Evolutionary conservation across 2,888 invertebrate species (phyloP).

Genomic region (Amphiduros pacificus): DNA sequence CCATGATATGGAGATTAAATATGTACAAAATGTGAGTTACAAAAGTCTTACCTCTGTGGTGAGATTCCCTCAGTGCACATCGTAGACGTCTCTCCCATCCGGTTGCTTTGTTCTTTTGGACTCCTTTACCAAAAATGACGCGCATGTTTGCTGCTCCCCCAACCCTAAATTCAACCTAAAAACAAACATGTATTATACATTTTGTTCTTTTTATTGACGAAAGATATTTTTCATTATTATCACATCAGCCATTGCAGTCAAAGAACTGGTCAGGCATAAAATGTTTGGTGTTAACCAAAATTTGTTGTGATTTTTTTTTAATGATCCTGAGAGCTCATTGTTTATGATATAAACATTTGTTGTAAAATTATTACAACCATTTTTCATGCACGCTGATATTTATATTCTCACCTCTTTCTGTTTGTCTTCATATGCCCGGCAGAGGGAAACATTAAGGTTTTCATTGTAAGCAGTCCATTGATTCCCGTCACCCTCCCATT

Average conservation of each 20-base stretch:
- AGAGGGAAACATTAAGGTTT: constrained; percentile 31
- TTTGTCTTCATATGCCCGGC: constrained; percentile 34
- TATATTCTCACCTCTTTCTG: constrained; percentile 35
- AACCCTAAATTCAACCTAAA: constrained; percentile 35
- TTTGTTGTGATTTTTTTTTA: background rate
- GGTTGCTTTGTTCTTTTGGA: constrained; percentile 53
- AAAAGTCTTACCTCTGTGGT: too few species aligned
- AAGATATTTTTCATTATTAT: too few species aligned
- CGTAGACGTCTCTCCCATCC: constrained; percentile 43
- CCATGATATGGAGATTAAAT: too few species aligned
- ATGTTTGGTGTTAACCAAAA: background rate
- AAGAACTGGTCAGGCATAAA: too few species aligned
- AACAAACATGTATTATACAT: background rate
- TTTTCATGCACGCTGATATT: background rate
- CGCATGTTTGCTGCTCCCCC: constrained; percentile 35
- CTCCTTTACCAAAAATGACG: constrained; percentile 42
- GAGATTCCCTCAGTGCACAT: too few species aligned
- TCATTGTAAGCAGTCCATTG: constrained; percentile 44
- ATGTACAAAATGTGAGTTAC: too few species aligned
- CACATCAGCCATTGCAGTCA: too few species aligned
- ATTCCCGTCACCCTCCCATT: constrained; percentile 47
- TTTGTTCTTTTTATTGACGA: too few species aligned
- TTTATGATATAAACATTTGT: background rate
- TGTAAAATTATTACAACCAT: background rate
- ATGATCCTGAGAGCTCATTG: background rate